A percentile compares a stretch with the other conserved stretches of the same genome.
phyloP scores from a whole-genome alignment of 1,140 invertebrate species.

The Drosophila jambulina region DNA sequence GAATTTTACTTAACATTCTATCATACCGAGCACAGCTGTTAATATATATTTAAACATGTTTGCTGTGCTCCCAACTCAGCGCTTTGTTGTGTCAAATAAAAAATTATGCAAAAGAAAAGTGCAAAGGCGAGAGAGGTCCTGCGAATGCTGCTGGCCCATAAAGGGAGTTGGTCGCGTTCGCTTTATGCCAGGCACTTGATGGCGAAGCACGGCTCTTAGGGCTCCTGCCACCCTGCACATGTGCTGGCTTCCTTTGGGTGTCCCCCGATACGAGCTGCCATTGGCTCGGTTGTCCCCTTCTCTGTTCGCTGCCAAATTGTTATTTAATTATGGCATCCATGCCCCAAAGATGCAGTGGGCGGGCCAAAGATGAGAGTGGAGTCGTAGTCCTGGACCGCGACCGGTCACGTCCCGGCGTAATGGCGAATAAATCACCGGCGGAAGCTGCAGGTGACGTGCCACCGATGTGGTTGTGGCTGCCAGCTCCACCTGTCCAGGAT shows the following conservation, averaged over 20 bases:
- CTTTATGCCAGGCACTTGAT: conserved; percentile 46
- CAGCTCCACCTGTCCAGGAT: conserved; percentile 35
- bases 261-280: conserved; percentile 5
- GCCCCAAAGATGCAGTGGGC: conserved; percentile 1
- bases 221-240: conserved; percentile 27
- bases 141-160: conserved; percentile 37
- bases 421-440: conserved; percentile 74
- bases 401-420: conserved; percentile 54
- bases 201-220: conserved; percentile 18
- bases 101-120: conserved; percentile 32
- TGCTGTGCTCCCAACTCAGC: conserved; percentile 11
- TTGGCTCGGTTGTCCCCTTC: conserved; percentile 12
- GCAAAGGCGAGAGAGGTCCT: conserved; percentile 22
- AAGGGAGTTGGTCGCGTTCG: conserved; percentile 50
- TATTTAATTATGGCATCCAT: conserved; percentile 71
- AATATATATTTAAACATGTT: not conserved
- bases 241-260: conserved; percentile 41
- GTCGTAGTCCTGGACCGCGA: conserved; percentile 16
- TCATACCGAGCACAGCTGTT: not conserved
- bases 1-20: not conserved
- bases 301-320: conserved; percentile 51
- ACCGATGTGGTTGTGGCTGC: conserved; percentile 29
- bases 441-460: conserved; percentile 52
- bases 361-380: conserved; percentile 7
- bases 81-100: conserved; percentile 18